phyloP scores from a whole-genome alignment of 1,140 invertebrate species.

The Ditylenchus dipsaci region DNA sequence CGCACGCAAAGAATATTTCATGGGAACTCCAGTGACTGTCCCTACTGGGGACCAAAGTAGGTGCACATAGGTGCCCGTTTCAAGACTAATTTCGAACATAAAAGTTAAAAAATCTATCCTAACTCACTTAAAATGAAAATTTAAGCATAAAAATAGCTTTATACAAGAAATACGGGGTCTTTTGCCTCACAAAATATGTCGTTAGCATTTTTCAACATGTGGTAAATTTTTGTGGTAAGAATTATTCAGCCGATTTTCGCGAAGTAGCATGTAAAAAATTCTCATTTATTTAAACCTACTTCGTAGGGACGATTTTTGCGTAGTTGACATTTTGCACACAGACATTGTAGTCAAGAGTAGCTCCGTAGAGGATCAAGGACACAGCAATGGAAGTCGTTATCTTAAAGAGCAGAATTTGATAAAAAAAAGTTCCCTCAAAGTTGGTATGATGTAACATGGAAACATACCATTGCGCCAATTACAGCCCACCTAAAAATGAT shows the following conservation, averaged over 20 bases:
- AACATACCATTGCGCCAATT: constrained; percentile 46
- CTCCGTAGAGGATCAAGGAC: constrained; percentile 45
- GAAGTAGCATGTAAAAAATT: constrained; percentile 12
- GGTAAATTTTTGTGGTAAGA: neutral
- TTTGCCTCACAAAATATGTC: neutral
- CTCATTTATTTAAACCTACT: constrained; percentile 35
- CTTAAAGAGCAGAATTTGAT: no score
- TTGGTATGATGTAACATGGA: no score
- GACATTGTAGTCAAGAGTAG: constrained; percentile 27
- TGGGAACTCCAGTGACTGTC: no score
- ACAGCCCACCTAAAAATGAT: constrained; percentile 44
- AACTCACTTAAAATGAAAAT: no score
- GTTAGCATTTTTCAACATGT: neutral
- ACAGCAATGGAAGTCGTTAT: constrained; percentile 52
- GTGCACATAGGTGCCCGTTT: no score
- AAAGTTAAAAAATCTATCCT: no score
- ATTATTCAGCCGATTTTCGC: neutral
- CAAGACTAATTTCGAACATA: no score
- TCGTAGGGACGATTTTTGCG: constrained; percentile 39
- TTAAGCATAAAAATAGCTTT: no score
- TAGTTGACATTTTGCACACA: constrained; percentile 41
- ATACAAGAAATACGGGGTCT: neutral
- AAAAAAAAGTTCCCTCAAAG: no score
- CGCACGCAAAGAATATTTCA: no score
- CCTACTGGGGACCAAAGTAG: no score